Base-by-base conservation (phyloP, 2,113 vertebrate genomes). In the Callipepla californica region DNA sequence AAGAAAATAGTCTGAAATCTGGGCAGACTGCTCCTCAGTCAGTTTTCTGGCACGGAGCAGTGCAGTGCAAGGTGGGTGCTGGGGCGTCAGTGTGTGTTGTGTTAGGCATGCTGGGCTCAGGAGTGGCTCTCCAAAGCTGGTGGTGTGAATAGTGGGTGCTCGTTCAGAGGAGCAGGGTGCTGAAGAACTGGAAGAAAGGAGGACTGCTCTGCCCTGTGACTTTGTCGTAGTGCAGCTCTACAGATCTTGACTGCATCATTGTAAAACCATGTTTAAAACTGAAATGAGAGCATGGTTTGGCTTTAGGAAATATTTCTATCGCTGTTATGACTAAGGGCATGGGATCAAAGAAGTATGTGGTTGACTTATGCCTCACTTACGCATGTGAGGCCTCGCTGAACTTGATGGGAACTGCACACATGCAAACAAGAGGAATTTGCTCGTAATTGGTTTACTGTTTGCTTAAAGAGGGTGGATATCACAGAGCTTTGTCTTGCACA, bases 281-380 rank as follows among this genome's bases (percentile, higher is more conserved):
- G 90, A 76, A 94, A 93, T 87, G 83, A 92, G 90, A 93, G 69
- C 86, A 80, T 92, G 92, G 90, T 92, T 95, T 95, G 83, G 77
- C 89, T 96, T 83, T 79, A 87, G 92, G 94, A 96, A 95, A 90
- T 90, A 75, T 68, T 96, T 93, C 93, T 94, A 81, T 96, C 30
- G 0, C 89, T 93, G 15, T 92, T 94, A 58, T 73, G 90, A 86
- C 84, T 90, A 81, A 95, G 94, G 91, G 94, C 92, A 92, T 21
- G 14, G 84, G 86, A 96, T 96, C 94, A 96, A 94, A 96, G 84
- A 48, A 87, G 77, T 76, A 36, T 86, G 89, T 81, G 88, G 91
- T 90, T 95, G 91, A 84, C 95, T 96, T 96, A 70, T 72, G 93
- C 90, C 92, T 95, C 85, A 75, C 80, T 95, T 94, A 94, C 16